A percentile compares a stretch with the other conserved stretches of the same genome.
phyloP scores from a whole-genome alignment of 35 echinoderm and acorn worm species.

The Patiria miniata region DNA sequence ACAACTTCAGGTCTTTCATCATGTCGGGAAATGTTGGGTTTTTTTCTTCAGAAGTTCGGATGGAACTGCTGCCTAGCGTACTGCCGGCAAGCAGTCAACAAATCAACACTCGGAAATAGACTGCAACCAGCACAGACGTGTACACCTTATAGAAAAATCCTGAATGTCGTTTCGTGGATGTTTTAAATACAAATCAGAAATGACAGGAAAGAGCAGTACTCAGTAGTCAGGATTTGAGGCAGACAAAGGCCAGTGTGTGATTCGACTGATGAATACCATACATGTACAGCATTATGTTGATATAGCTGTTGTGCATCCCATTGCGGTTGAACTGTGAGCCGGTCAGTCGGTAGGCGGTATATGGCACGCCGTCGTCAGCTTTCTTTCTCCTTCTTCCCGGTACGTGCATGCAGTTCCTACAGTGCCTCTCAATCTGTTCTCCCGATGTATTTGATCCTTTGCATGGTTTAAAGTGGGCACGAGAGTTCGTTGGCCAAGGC shows the following conservation, averaged over 20 bases:
- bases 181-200: no score
- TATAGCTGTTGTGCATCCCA: conserved; percentile 28
- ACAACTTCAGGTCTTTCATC: conserved; percentile 46
- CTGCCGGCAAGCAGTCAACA: no score
- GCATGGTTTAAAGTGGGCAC: not conserved
- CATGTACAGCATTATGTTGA: conserved; percentile 22
- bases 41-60: no score
- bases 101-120: no score
- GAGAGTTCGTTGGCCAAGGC: conserved; percentile 19
- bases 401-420: not conserved
- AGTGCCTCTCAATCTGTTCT: conserved; percentile 10
- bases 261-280: no score
- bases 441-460: not conserved
- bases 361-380: not conserved
- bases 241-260: no score
- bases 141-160: no score
- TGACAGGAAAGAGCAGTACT: no score
- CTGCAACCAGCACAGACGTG: no score
- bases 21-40: not conserved
- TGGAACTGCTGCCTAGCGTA: no score
- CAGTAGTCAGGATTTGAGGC: no score
- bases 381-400: not conserved
- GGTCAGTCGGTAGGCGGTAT: conserved; percentile 4
- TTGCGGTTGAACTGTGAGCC: not conserved
- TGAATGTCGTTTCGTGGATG: no score